These are phyloP conservation scores for Hedya salicella DNA, from an alignment of 2,888 invertebrate species.

Conservation along the genomic window DNA sequence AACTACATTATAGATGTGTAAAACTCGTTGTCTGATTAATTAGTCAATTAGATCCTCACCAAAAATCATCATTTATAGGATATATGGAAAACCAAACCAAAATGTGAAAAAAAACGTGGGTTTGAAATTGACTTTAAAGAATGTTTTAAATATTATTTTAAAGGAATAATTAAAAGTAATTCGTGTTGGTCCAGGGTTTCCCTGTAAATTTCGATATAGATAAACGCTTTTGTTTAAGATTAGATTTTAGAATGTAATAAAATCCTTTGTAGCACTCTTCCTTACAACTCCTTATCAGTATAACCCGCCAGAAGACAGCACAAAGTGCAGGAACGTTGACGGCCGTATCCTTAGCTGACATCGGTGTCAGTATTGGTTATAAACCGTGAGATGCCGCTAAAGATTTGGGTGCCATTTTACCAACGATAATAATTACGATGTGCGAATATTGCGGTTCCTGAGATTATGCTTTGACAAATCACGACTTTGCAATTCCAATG, in stretches of 20 bases:
- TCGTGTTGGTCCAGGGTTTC: no score
- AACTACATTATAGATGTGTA: not conserved
- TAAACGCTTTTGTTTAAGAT: no score
- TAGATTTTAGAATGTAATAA: no score
- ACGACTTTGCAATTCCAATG: constrained; percentile 85
- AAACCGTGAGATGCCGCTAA: constrained; percentile 66
- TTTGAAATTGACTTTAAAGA: no score
- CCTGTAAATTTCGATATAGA: no score
- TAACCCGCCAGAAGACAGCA: not conserved
- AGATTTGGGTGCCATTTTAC: constrained; percentile 82
- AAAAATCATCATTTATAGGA: no score
- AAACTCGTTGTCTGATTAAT: not conserved
- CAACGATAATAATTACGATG: constrained; percentile 84
- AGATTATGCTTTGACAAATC: constrained; percentile 86
- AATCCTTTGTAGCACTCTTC: no score
- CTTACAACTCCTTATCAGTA: not conserved
- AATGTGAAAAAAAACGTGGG: no score
- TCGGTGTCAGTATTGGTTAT: constrained; percentile 49
- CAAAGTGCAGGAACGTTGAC: not conserved
- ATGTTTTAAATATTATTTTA: no score
- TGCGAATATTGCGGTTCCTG: constrained; percentile 84
- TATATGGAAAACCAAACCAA: no score
- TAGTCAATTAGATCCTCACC: no score
- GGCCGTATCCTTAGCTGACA: constrained; percentile 22
- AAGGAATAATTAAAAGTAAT: no score